Evolutionary conservation across 2,888 invertebrate genomes (phyloP).

Genomic region (Drosophila vallismaia): DNA sequence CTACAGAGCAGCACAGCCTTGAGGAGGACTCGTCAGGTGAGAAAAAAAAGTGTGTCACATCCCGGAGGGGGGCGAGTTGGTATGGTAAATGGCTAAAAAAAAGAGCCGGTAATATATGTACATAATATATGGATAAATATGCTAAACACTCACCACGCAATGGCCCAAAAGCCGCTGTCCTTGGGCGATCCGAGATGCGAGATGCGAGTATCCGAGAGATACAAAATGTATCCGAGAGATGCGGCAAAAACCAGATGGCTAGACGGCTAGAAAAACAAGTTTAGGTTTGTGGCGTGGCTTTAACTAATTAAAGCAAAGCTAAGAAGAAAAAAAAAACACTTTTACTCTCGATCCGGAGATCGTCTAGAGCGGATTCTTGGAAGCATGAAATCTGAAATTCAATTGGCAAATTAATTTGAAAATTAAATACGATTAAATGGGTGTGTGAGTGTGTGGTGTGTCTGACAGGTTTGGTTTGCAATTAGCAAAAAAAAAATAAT

Average conservation of each 20-base stretch:
- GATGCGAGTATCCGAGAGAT: constrained; percentile 11
- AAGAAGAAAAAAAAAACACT: constrained; percentile 39
- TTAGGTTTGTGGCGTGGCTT: constrained; percentile 41
- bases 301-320: too few species aligned
- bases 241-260: constrained; percentile 64
- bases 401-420: constrained; percentile 51
- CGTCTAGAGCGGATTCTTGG: constrained; percentile 49
- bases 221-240: constrained; percentile 34
- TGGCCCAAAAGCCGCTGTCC: constrained; percentile 66
- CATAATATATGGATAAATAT: constrained; percentile 60
- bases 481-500: constrained; percentile 48
- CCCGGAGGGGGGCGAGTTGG: constrained; percentile 4
- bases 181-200: constrained; percentile 49
- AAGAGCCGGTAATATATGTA: constrained; percentile 43
- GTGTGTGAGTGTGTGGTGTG: constrained; percentile 1
- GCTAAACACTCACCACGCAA: constrained; percentile 63
- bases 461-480: constrained; percentile 45
- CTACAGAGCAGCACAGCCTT: constrained; percentile 10
- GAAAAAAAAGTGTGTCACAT: constrained; percentile 45
- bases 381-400: constrained; percentile 41
- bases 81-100: not conserved
- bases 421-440: constrained; percentile 29
- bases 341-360: constrained; percentile 60
- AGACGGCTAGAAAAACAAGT: constrained; percentile 62
- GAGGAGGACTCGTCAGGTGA: constrained; percentile 16